phyloP scores from a whole-genome alignment of 2,888 invertebrate species.

The Tipula lateralis region DNA sequence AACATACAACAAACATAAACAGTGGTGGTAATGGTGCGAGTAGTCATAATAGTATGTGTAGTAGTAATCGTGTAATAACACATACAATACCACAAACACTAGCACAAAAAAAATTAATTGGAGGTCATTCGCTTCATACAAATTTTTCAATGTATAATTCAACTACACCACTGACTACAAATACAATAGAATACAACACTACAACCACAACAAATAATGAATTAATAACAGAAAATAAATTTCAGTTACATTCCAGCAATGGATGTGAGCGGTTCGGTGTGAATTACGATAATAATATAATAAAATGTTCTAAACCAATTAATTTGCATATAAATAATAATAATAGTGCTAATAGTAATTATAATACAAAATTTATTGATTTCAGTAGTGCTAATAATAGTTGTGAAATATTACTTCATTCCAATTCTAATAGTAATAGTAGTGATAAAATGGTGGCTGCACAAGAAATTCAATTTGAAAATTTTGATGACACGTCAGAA shows the following conservation, averaged over 20 bases:
- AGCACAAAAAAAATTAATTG: constrained; percentile 9
- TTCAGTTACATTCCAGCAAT: constrained; percentile 47
- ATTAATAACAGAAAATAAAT: constrained; percentile 29
- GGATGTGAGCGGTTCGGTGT: constrained; percentile 40
- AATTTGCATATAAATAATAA: not conserved
- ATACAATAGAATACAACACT: not conserved
- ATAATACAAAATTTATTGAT: not conserved
- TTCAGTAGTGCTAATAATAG: not conserved
- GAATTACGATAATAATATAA: constrained; percentile 12
- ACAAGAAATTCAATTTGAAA: constrained; percentile 44
- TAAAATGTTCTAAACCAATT: constrained; percentile 28
- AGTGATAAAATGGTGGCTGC: constrained; percentile 53
- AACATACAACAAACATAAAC: not conserved
- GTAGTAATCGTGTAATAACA: not conserved
- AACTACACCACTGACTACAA: constrained; percentile 26
- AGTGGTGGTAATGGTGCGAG: not conserved
- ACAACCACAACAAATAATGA: constrained; percentile 26
- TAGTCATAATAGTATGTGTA: not conserved
- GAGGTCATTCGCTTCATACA: constrained; percentile 28
- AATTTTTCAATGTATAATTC: not conserved
- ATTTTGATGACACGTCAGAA: constrained; percentile 57
- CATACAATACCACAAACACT: constrained; percentile 12
- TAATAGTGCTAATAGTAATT: not conserved
- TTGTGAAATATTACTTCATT: not conserved
- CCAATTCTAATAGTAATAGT: constrained; percentile 35